Percentiles rank a stretch among this genome's conserved stretches.
phyloP scores from a whole-genome alignment of 2,888 invertebrate species.

The Drosophila robusta region DNA sequence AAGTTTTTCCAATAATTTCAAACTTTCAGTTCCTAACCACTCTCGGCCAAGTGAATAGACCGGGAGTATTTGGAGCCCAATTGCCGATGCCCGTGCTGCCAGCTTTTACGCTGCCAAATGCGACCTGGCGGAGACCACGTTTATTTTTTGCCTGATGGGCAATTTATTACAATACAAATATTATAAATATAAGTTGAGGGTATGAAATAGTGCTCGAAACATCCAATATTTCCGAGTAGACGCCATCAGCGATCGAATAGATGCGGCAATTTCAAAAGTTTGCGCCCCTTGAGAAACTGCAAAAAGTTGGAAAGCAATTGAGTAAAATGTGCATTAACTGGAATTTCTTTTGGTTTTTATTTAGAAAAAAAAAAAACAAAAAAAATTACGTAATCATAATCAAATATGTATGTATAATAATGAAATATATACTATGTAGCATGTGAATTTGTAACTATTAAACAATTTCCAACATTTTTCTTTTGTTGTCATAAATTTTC shows the following conservation, averaged over 20 bases:
- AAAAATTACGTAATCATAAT: conserved; percentile 21
- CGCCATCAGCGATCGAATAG: conserved; percentile 56
- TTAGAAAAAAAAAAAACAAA: conserved; percentile 43
- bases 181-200: conserved; percentile 14
- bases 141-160: conserved; percentile 9
- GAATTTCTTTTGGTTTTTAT: conserved; percentile 42
- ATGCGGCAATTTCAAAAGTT: conserved; percentile 55
- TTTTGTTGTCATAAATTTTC: conserved; percentile 15
- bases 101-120: conserved; percentile 23
- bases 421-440: conserved; percentile 36
- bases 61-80: neutral
- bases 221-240: neutral
- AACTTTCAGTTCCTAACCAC: conserved; percentile 35
- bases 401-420: conserved; percentile 40
- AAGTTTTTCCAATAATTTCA: neutral
- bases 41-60: conserved; percentile 15
- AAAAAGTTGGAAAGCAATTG: conserved; percentile 29
- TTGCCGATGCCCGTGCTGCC: conserved; percentile 17
- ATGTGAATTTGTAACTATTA: conserved; percentile 46
- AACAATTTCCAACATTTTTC: conserved; percentile 39
- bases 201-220: neutral
- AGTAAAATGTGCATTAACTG: conserved; percentile 24
- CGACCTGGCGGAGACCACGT: conserved; percentile 22
- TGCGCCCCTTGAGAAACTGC: conserved; percentile 67
- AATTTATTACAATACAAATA: conserved; percentile 34